Conservation (phyloP, 2,797 vertebrate species). For the Alauda arvensis region DNA sequence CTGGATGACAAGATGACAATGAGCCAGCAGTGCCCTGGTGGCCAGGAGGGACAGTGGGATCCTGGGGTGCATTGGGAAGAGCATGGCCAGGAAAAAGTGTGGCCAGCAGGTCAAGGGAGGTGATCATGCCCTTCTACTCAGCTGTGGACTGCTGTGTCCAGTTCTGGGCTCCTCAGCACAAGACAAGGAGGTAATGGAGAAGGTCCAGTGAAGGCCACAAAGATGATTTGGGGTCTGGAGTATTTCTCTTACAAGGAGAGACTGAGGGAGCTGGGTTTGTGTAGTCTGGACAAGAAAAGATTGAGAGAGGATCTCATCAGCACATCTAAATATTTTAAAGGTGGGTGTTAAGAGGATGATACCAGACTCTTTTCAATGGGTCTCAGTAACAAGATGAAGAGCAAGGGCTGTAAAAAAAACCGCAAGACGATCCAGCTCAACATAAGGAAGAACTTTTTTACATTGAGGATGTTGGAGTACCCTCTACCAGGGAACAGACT, state of each 20-base stretch:
- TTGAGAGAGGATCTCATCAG: not conserved
- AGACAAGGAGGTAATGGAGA: not conserved
- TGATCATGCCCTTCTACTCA: not conserved
- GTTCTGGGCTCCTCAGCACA: not conserved
- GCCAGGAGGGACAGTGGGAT: not conserved
- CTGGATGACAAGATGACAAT: accelerated
- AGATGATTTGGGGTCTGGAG: not conserved
- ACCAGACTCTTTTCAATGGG: not conserved
- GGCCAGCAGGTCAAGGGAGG: not conserved
- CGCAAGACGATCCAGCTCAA: not conserved
- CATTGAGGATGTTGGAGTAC: not conserved
- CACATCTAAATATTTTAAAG: not conserved
- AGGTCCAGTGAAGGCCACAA: accelerated
- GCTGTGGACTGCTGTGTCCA: not conserved
- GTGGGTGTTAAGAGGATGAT: not conserved
- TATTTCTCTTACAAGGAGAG: accelerated
- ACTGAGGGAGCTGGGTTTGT: not conserved
- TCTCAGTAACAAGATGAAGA: not conserved
- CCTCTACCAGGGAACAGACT: not conserved
- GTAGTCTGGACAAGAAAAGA: not conserved
- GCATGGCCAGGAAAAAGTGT: not conserved
- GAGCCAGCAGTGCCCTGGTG: not conserved
- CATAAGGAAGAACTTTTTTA: not conserved
- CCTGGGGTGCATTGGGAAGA: not conserved
- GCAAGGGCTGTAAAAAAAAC: not conserved